A percentile compares a stretch with the other conserved stretches of the same genome.
Evolutionary conservation across 2,113 vertebrate genomes (phyloP).

Genomic region (Callospermophilus lateralis): DNA sequence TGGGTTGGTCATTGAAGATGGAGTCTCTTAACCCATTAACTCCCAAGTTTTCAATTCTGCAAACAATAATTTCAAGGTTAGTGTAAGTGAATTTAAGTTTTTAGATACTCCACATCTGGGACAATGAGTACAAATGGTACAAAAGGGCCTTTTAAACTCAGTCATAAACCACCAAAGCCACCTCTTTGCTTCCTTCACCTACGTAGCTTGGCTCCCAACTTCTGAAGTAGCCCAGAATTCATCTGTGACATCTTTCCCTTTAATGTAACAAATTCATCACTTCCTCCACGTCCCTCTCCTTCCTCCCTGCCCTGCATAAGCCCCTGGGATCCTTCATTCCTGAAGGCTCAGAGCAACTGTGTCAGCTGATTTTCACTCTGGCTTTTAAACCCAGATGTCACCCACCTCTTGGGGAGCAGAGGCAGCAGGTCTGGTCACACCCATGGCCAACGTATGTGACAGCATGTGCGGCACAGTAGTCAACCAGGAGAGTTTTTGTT

Average conservation of each 20-base stretch:
- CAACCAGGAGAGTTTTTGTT: not conserved
- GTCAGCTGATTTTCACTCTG: not conserved
- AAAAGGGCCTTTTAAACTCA: not conserved
- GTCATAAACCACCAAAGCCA: not conserved
- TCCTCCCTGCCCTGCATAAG: not conserved
- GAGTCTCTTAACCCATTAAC: not conserved
- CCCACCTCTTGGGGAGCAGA: not conserved
- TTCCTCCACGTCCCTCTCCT: no score
- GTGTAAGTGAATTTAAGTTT: not conserved
- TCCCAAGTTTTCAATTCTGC: not conserved
- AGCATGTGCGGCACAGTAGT: not conserved
- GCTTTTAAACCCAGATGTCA: not conserved
- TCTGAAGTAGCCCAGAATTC: not conserved
- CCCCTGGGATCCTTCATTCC: not conserved
- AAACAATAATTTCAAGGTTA: not conserved
- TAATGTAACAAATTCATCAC: not conserved
- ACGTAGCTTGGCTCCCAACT: not conserved
- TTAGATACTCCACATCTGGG: not conserved
- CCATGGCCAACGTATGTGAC: rapidly evolving
- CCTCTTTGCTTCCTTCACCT: not conserved
- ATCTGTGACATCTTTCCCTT: not conserved
- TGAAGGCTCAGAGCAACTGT: not conserved
- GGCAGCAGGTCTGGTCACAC: not conserved
- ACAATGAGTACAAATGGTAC: not conserved
- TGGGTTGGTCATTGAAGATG: not conserved